phyloP scores from a whole-genome alignment of 2,797 vertebrate genomes.

The Tadarida brasiliensis region DNA sequence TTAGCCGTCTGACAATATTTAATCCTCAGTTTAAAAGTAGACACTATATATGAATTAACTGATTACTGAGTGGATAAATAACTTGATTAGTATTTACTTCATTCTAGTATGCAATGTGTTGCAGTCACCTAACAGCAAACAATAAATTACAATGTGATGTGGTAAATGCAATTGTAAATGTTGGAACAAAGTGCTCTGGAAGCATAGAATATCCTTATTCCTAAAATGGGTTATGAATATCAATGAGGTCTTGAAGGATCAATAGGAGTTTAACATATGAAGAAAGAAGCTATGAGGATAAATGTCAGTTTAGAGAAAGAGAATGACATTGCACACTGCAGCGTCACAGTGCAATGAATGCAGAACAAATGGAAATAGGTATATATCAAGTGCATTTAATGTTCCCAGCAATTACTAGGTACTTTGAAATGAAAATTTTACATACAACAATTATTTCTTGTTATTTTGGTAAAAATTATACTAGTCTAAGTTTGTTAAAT shows the following conservation, averaged over 20 bases:
- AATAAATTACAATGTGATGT: neutral
- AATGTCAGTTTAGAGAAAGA: neutral
- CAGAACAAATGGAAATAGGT: neutral
- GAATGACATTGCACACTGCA: neutral
- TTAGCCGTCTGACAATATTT: neutral
- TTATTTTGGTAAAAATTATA: neutral
- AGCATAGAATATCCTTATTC: neutral
- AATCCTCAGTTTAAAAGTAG: neutral
- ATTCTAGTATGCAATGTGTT: neutral
- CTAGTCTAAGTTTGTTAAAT: neutral
- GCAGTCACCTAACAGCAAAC: neutral
- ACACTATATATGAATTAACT: neutral
- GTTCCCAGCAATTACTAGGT: neutral
- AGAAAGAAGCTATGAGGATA: neutral
- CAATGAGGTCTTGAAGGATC: neutral
- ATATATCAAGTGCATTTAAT: neutral
- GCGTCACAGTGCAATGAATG: neutral
- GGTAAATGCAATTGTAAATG: neutral
- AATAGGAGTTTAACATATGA: neutral
- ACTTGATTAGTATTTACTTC: neutral
- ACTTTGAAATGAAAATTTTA: constrained; percentile 16
- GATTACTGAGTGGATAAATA: neutral
- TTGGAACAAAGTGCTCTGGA: neutral
- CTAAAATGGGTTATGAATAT: neutral
- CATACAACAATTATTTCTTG: neutral